Evolutionary conservation across 1,140 invertebrate genomes (phyloP).

Genomic region (Pseudomyrmex flavicornis): DNA sequence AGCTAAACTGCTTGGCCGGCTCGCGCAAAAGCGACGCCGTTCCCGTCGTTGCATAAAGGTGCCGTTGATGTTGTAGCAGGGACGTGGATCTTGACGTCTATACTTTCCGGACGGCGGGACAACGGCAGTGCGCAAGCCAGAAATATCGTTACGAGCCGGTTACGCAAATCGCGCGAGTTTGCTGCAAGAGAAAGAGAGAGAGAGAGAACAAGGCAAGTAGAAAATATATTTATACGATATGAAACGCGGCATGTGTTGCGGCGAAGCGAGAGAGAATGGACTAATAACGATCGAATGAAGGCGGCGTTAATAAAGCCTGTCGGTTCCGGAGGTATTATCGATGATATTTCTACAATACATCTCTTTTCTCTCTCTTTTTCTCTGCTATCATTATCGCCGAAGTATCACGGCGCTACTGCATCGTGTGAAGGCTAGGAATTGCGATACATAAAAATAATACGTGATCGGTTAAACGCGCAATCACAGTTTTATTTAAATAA

Average conservation of each 20-base stretch:
- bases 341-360: conserved; percentile 43
- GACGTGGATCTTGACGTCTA: conserved; percentile 28
- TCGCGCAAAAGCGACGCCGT: conserved; percentile 34
- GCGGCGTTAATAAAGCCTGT: conserved; percentile 48
- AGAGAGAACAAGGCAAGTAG: conserved; percentile 13
- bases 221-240: conserved; percentile 30
- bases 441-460: neutral
- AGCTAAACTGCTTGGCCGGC: conserved; percentile 32
- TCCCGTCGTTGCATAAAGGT: conserved; percentile 46
- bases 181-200: neutral
- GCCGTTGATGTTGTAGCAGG: conserved; percentile 40
- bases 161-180: conserved; percentile 53
- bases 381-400: conserved; percentile 36
- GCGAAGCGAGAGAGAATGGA: conserved; percentile 20
- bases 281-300: conserved; percentile 59
- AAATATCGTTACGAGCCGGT: conserved; percentile 57
- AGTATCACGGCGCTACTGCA: conserved; percentile 36
- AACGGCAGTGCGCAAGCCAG: conserved; percentile 21
- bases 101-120: conserved; percentile 17
- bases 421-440: conserved; percentile 2
- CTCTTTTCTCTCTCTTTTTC: neutral
- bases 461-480: conserved; percentile 30
- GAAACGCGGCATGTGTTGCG: neutral
- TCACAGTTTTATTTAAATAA: too few relatives aligned
- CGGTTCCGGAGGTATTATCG: conserved; percentile 36